Evolutionary conservation across 1,140 invertebrate species (phyloP), one percentile per base, ranked within the genome.

Genomic region (Pristionchus pacificus): DNA sequence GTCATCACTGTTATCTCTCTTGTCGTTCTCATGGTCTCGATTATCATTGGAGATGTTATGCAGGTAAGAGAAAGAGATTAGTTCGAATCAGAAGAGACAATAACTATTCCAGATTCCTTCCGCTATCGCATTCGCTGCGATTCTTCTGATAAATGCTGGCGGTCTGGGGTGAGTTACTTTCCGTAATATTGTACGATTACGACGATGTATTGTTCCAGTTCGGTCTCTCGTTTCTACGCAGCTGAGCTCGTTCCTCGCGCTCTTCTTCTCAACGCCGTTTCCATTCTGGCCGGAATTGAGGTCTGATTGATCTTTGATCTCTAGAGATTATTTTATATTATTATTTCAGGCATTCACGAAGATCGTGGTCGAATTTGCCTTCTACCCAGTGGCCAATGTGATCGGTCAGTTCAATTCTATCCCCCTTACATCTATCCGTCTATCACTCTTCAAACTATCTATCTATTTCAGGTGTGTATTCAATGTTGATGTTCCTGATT

Each of bases 331-430:
- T n/a, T n/a, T n/a, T n/a, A n/a, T n/a, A n/a, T 49, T 10, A 49
- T 49, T 49, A 49, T 49, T 49, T 49, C 38, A 49, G 61, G 71
- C 75, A 14, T 19, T 76, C 1, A 75, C 71, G 13, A 76, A 76
- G 27, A 76, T 76, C 28, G 69, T 55, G 6, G 75, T 76, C 0
- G 75, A 76, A 60, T 76, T 76, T 69, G 64, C 72, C 24, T 76
- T 76, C 57, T 76, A 75, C 60, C 75, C 75, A 58, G 30, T 77
- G 15, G 75, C 75, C 15, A 76, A 76, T 68, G 60, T 75, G 65
- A 63, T 75, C n/a, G n/a, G n/a, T n/a, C n/a, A n/a, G n/a, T n/a
- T n/a, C n/a, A n/a, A n/a, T n/a, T n/a, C n/a, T n/a, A n/a, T n/a
- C n/a, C n/a, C n/a, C n/a, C n/a, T 30, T 38, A 76, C 55, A 49